phyloP scores from a whole-genome alignment of 2,888 invertebrate species.

The Ctena decussata region DNA sequence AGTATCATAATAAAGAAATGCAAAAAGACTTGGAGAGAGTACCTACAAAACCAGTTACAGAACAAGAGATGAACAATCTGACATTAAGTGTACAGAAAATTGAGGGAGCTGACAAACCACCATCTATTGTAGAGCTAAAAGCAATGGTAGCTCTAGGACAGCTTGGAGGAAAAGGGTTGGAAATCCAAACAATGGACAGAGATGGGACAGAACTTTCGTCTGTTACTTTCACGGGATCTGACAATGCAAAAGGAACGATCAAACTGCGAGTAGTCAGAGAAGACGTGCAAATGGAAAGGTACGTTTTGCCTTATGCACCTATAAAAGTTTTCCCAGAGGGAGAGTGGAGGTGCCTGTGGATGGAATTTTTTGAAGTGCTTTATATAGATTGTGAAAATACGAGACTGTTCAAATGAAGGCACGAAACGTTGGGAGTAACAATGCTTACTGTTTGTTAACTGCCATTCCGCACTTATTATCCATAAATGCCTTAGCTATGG shows the following conservation, averaged over 20 bases:
- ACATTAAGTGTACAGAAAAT: background rate
- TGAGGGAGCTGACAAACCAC: background rate
- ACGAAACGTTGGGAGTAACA: too few relatives aligned
- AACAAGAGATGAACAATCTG: background rate
- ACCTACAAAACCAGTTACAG: background rate
- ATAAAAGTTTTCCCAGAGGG: too few relatives aligned
- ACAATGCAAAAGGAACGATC: background rate
- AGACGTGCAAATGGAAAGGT: background rate
- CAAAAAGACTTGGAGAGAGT: background rate
- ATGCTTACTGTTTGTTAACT: too few relatives aligned
- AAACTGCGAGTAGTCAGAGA: background rate
- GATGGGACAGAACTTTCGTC: background rate
- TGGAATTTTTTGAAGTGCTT: too few relatives aligned
- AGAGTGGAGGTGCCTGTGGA: too few relatives aligned
- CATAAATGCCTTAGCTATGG: too few relatives aligned
- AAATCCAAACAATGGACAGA: background rate
- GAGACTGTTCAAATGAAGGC: too few relatives aligned
- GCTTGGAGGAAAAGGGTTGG: background rate
- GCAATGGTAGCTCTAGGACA: background rate
- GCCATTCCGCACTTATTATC: too few relatives aligned
- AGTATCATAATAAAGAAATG: background rate
- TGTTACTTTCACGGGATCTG: background rate
- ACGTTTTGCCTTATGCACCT: too few relatives aligned
- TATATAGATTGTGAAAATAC: too few relatives aligned
- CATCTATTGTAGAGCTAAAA: background rate